Evolutionary conservation across 1,140 invertebrate genomes (phyloP), one percentile per base, ranked within the genome.

Genomic region (Drosophila varians): DNA sequence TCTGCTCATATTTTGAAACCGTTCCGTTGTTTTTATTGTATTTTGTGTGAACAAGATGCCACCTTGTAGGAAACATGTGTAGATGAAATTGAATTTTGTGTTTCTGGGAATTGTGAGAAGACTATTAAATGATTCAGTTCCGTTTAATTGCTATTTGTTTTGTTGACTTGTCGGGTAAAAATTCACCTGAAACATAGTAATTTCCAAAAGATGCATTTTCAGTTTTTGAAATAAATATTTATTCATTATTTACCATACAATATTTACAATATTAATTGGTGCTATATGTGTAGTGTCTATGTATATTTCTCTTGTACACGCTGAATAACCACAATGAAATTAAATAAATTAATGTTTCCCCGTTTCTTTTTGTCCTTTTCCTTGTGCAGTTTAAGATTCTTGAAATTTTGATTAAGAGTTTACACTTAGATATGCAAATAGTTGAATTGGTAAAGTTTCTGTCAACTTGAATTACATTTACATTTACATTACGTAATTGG

Each of bases 231-330:
- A 73, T 77, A 73, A 73, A 62, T 57, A 51, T 74, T 60, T 74
- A 66, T 66, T 70, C 51, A 47, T 61, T 76, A 45, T 45, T 65
- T 65, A 74, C 40, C 77, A 65, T 80, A 75, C 76, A 72, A 47
- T 80, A 80, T 84, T 79, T 84, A 84, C 80, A 84, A 79, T 84
- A 84, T 60, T 73, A 62, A 75, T 58, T 76, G 71, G 71, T 73
- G 79, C 60, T 76, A 76, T 53, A 55, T 58, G 72, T 64, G 47
- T 75, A 31, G 49, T n/a, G n/a, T n/a, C 14, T 61, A 12, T 48
- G 19, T 70, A 52, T 46, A 28, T 70, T 14, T 70, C 9, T 69
- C 12, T 75, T 51, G 42, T 75, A 69, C 62, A 71, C 48, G 49
- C 49, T 46, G 45, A 47, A 58, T 77, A 71, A 48, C 51, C 51